Base-by-base conservation (phyloP, 2,888 invertebrate species). In the Heliconius charithonia region DNA sequence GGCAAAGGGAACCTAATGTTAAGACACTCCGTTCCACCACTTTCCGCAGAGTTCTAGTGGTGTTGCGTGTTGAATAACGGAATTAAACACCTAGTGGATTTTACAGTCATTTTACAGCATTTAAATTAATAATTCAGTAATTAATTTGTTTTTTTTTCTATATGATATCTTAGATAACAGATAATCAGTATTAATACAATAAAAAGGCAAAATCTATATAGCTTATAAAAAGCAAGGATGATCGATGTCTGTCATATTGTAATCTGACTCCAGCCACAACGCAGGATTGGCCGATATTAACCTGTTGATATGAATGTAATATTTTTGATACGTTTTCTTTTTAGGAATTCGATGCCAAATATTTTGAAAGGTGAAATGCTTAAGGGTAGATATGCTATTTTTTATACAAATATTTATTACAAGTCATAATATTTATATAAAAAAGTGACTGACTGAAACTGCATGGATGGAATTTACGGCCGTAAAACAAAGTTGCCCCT, bases 221-320 rank as follows among this genome's bases (percentile, higher is more conserved):
- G 37, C 9, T 32, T 37, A 25, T 73, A 62, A 25, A n/a, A 62
- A 41, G 62, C n/a, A 37, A 32, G 41, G 32, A 73, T 73, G 73
- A 73, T 73, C 27, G 56, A 73, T 73, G 59, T 41, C 13, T 32
- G 62, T 62, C 73, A 62, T 32, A 73, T 73, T 62, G 62, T 73
- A 62, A 73, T 62, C 59, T 37, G 73, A 62, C 62, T 73, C 62
- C n/a, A 62, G 56, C 67, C 51, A 56, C 73, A 32, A 73, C 62
- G 32, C 37, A 73, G 73, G 73, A 73, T 73, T 73, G 59, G 59
- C 29, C 37, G 25, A 73, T 73, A 73, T 73, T 73, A 73, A 73
- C 62, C 73, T 73, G 73, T 73, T 73, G 73, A 62, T 73, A 73
- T 62, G 73, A 62, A 62, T 62, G 32, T 71, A n/a, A 73, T 62